A percentile compares a stretch with the other conserved stretches of the same genome.
Evolutionary conservation across 2,797 vertebrate genomes (phyloP).

Genomic region (Chrosomus eos): DNA sequence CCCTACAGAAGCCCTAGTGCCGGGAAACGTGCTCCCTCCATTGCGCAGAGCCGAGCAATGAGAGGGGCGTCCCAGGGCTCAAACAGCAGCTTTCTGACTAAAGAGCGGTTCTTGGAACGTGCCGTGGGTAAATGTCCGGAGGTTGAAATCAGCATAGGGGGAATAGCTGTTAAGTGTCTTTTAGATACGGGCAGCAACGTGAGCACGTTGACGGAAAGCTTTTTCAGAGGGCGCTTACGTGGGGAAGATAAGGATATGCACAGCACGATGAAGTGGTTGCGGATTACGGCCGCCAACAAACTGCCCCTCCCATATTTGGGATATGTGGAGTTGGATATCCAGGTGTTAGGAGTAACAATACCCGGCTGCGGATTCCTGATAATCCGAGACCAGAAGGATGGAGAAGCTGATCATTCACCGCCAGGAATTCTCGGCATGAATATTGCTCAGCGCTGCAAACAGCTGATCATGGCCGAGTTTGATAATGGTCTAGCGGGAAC

Average conservation of each 20-base stretch:
- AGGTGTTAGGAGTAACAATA: not conserved
- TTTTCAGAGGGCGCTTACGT: not conserved
- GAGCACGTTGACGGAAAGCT: not conserved
- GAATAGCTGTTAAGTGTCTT: not conserved
- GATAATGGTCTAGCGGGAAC: not conserved
- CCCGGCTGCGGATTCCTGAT: not conserved
- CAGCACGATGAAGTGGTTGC: not conserved
- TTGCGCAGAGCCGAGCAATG: constrained; percentile 5
- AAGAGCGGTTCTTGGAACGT: not conserved
- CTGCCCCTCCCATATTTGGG: not conserved
- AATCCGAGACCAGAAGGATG: not conserved
- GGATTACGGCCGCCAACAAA: not conserved
- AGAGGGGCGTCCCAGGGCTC: not conserved
- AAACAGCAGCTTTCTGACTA: not conserved
- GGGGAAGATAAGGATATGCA: not conserved
- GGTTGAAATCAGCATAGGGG: not conserved
- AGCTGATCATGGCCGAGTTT: not conserved
- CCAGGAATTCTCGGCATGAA: constrained; percentile 5
- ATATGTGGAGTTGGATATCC: not conserved
- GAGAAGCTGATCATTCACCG: not conserved
- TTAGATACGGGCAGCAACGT: constrained; percentile 10
- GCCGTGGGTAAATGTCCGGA: not conserved
- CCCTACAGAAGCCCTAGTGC: not conserved
- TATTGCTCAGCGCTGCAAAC: not conserved
- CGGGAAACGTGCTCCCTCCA: not conserved